Evolutionary conservation across 2,888 invertebrate genomes (phyloP), one percentile per base, ranked within the genome.

Genomic region (Melangyna quadrimaculata): DNA sequence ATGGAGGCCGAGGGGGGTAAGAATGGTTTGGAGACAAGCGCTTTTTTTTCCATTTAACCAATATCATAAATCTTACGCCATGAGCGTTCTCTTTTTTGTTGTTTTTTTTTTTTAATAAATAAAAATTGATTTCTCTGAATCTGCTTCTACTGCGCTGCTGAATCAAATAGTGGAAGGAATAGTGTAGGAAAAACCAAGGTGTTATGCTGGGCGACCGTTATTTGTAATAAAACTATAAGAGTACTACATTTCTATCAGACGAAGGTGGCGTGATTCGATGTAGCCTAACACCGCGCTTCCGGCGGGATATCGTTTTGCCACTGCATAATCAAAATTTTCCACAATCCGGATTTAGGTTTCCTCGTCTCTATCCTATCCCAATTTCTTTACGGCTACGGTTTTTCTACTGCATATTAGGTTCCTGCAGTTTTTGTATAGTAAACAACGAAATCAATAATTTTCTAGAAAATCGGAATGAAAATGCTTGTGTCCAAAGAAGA

Each of bases 261-360:
- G 69, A n/a, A 63, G 55, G 40, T 55, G 57, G 78, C 67, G 63
- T 51, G 63, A 74, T 32, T 78, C 74, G 27, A 19, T 65, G 65
- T 10, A 14, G 22, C 61, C 45, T 32, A 27, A 17, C 27, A 37
- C 70, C 35, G 57, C 12, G 22, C 51, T 61, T 72, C 45, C 53
- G 45, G 24, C 6, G 48, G 40, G 29, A 73, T 72, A 72, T 72
- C 77, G 24, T 74, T 78, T 74, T 57, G 57, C 63, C 43, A 71
- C 48, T 74, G 70, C 63, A 74, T 83, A 78, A 83, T 83, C 74
- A 74, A 78, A 83, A 83, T 70, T 67, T 71, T 51, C 65, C 83
- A 70, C 83, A 83, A 74, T 71, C 70, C 65, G 78, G 78, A 83
- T 74, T 83, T 67, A 27, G 29, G 14, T 59, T 35, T n/a, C 48